Evolutionary conservation across 2,888 invertebrate genomes (phyloP).

Genomic region (Patella caerulea): DNA sequence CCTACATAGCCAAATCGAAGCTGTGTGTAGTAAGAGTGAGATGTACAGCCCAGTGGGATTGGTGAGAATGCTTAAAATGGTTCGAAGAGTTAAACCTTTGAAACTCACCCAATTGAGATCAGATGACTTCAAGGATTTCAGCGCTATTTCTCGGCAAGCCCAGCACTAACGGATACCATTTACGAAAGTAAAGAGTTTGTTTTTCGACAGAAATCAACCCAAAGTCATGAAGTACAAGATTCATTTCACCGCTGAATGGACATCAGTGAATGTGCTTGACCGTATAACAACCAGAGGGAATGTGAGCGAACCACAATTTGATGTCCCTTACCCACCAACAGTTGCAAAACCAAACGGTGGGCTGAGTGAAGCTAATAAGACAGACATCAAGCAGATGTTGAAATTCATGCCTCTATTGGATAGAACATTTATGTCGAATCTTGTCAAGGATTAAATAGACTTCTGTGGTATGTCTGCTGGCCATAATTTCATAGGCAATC

Average conservation of each 20-base stretch:
- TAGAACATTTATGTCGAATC: not conserved
- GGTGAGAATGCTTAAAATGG: slow-evolving; percentile 1
- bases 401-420: not conserved
- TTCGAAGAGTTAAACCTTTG: not conserved
- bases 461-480: too few relatives aligned
- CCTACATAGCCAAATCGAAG: not conserved
- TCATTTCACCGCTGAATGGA: not conserved
- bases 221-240: slow-evolving; percentile 3
- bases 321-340: not conserved
- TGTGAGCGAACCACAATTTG: slow-evolving; percentile 1
- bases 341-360: not conserved
- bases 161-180: not conserved
- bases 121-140: not conserved
- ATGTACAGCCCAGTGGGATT: not conserved
- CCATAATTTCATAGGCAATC: too few relatives aligned
- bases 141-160: not conserved
- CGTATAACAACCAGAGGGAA: not conserved
- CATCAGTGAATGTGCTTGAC: not conserved
- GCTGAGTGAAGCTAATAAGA: not conserved
- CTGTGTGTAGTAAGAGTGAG: not conserved
- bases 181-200: not conserved
- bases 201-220: not conserved
- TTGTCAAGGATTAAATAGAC: not conserved
- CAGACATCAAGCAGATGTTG: not conserved
- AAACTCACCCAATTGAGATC: not conserved